Conservation (phyloP, 2,113 vertebrate species). For the Apistogramma diplotaenia region DNA sequence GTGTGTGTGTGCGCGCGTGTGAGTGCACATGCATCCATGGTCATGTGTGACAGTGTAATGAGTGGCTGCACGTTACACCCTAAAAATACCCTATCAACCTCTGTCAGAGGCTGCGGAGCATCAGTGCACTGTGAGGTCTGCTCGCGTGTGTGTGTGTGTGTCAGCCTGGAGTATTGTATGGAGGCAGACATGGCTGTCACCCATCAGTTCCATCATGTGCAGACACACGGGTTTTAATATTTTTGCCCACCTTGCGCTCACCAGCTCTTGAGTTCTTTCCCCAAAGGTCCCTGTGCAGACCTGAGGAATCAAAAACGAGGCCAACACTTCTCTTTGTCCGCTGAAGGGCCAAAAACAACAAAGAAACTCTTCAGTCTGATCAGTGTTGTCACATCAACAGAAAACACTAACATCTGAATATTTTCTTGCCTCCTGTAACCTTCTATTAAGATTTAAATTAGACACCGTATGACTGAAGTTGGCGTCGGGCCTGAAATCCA, state of each 20-base stretch:
- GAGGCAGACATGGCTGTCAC: slow-evolving; percentile 66
- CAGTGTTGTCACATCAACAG: slow-evolving; percentile 24
- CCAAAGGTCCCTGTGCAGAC: slow-evolving; percentile 36
- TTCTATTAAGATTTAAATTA: neutral
- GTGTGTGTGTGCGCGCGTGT: neutral
- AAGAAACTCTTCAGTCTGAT: slow-evolving; percentile 15
- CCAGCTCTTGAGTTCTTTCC: slow-evolving; percentile 13
- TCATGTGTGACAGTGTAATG: slow-evolving; percentile 57
- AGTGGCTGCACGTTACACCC: slow-evolving; percentile 55
- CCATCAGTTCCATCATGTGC: slow-evolving; percentile 71
- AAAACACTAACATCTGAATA: neutral
- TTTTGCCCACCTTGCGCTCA: neutral
- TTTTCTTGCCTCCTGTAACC: neutral
- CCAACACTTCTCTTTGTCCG: slow-evolving; percentile 35
- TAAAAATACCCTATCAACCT: slow-evolving; percentile 62
- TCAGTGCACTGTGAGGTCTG: slow-evolving; percentile 27
- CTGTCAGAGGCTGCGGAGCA: slow-evolving; percentile 66
- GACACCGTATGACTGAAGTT: neutral
- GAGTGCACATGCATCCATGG: no score
- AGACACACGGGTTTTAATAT: slow-evolving; percentile 64
- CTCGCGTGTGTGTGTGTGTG: neutral
- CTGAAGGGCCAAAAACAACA: slow-evolving; percentile 3
- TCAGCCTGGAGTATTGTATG: neutral
- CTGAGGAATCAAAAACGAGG: slow-evolving; percentile 47
- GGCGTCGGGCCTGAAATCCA: neutral